Base-by-base conservation (phyloP, 1,140 invertebrate species). In the Drosophila mojavensis region DNA sequence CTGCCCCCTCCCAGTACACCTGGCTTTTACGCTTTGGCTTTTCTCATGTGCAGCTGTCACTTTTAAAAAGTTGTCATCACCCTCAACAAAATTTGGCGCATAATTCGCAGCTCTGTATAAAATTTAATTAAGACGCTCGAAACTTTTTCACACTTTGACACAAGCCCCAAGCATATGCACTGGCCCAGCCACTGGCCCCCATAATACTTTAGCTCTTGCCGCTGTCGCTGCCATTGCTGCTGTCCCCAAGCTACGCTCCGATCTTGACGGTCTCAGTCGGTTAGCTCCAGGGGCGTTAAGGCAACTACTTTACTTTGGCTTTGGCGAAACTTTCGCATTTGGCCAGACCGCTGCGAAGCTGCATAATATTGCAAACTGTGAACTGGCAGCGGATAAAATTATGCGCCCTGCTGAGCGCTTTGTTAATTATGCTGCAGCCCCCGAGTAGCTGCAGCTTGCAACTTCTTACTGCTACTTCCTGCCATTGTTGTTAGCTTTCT, bases 91-190 rank as follows among this genome's bases (percentile, higher is more conserved):
- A 50, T 65, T 65, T 73, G 59, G 58, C 65, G 71, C 71, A 62
- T 71, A 79, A 66, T 61, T 84, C 78, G 67, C 71, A 55, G 75
- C 75, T 81, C 74, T 81, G 66, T 76, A 86, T 86, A 86, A 86
- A 86, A 86, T 86, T 88, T 88, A 88, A 88, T 88, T 88, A 88
- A 88, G 84, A 88, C 84, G 79, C 79, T 79, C 78, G 45, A 88
- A 88, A 88, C 79, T 88, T 88, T 86, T 89, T 88, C 82, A 86
- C 82, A 86, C 82, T 86, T 86, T 86, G 82, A 86, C 83, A 88
- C 68, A 86, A 77, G 77, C 83, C 79, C 72, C 78, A 66, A 86
- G 82, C 81, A 85, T 86, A 81, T 85, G 82, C 81, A 47, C 62
- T 48, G 41, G 62, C 43, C 48, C 51, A 13, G 36, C 67, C 28